Evolutionary conservation across 2,797 vertebrate species (phyloP).

Genomic region (Cyclura pinguis): DNA sequence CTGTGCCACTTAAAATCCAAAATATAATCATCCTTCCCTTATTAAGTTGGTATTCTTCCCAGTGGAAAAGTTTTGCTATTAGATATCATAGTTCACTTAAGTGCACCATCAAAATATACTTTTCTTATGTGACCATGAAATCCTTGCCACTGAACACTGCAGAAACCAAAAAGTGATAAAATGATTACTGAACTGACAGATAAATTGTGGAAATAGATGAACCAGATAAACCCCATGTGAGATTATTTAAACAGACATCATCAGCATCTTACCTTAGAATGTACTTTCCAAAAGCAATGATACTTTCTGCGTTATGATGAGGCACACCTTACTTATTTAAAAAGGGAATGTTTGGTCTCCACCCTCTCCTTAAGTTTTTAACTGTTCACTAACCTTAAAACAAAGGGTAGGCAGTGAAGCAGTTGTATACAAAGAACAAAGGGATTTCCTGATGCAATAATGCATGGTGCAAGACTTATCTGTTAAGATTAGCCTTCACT

Average conservation of each 20-base stretch:
- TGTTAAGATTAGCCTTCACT: neutral
- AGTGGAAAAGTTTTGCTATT: neutral
- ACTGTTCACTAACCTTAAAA: neutral
- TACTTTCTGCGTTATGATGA: neutral
- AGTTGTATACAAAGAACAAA: constrained; percentile 5
- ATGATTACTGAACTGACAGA: neutral
- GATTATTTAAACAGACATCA: constrained; percentile 10
- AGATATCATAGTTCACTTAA: neutral
- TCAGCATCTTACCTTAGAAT: neutral
- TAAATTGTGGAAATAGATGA: neutral
- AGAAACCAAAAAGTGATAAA: neutral
- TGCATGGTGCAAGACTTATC: neutral
- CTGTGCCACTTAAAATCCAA: neutral
- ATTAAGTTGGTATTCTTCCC: neutral
- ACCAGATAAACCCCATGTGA: neutral
- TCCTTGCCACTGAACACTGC: neutral
- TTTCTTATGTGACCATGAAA: neutral
- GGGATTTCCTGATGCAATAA: accelerated
- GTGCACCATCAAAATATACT: accelerated
- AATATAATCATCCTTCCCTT: neutral
- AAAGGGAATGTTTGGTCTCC: constrained; percentile 58
- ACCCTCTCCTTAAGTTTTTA: constrained; percentile 41
- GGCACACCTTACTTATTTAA: constrained; percentile 54
- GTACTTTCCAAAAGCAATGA: constrained; percentile 25
- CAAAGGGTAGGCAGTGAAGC: neutral